Base-by-base conservation (phyloP, 1,140 invertebrate genomes). In the Procambarus clarkii region DNA sequence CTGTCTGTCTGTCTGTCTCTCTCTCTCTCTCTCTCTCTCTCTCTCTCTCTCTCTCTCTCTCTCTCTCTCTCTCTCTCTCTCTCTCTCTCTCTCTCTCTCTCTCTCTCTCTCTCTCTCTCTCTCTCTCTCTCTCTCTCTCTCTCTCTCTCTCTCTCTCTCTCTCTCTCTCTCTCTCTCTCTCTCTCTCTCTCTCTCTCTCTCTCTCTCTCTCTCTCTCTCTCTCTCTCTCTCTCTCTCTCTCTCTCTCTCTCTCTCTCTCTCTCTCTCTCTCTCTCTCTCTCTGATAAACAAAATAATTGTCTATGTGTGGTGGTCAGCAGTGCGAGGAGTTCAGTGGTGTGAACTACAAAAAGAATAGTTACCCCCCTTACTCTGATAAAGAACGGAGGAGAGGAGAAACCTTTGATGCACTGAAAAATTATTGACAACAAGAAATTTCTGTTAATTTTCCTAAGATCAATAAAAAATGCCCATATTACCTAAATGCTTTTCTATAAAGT, bases 91-190 rank as follows among this genome's bases (percentile, higher is more conserved):
- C n/a, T n/a, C n/a, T 24, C 24, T 24, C 34, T 44, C 34, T 44
- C 34, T 44, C 76, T n/a, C n/a, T n/a, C n/a, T n/a, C n/a, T 69
- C 64, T 69, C 64, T 69, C 64, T 69, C 64, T 69, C 64, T 69
- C 64, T 69, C 64, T 69, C 64, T 69, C 64, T 69, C 64, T 69
- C 64, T 69, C 64, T 69, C 64, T 69, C 64, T n/a, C n/a, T n/a
- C n/a, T n/a, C n/a, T n/a, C n/a, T n/a, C n/a, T n/a, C 64, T n/a
- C 64, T 78, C 76, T 78, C 64, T 69, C 64, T 69, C 64, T 69
- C 64, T 69, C 64, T 69, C 64, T 69, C 64, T 69, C 64, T 69
- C 64, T 69, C 64, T 69, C 64, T 69, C 64, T 69, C 64, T 69
- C 64, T 69, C 64, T 69, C 64, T 69, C 64, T 69, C 64, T 69